Evolutionary conservation across 30 jellyfish, hydroid and myxozoan genomes (phyloP).

Genomic region (Pseudorhiza aurosa): DNA sequence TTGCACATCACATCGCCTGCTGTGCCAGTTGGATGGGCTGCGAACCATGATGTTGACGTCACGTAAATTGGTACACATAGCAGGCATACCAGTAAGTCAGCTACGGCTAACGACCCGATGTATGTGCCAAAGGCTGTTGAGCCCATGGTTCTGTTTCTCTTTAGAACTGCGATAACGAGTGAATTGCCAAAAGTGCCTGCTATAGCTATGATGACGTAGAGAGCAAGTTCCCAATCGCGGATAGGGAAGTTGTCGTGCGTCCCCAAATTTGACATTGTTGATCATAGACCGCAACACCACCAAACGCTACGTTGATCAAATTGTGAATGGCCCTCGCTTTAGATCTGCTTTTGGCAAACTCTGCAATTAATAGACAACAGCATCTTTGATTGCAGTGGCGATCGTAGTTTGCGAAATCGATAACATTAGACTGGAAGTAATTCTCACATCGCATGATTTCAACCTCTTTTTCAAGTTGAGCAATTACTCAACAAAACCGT

Average conservation of each 20-base stretch:
- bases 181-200: slow-evolving; percentile 64
- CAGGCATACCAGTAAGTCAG: slow-evolving; percentile 64
- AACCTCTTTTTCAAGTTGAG: too few species aligned
- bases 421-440: too few species aligned
- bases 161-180: slow-evolving; percentile 53
- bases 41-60: slow-evolving; percentile 63
- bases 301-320: too few species aligned
- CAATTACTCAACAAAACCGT: too few species aligned
- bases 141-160: slow-evolving; percentile 34
- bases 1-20: slow-evolving; percentile 79
- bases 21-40: slow-evolving; percentile 67
- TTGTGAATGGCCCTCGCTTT: too few species aligned
- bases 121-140: slow-evolving; percentile 68
- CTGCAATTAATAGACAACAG: too few species aligned
- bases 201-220: slow-evolving; percentile 39
- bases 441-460: too few species aligned
- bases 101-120: slow-evolving; percentile 63
- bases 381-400: too few species aligned
- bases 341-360: too few species aligned
- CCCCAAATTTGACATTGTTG: slow-evolving; percentile 34
- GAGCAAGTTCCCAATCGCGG: slow-evolving; percentile 60
- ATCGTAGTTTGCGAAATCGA: too few species aligned
- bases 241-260: slow-evolving; percentile 73
- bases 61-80: slow-evolving; percentile 67
- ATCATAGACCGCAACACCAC: background rate